Conservation (phyloP, 2,797 vertebrate species). For the Sebastes taczanowskii region DNA sequence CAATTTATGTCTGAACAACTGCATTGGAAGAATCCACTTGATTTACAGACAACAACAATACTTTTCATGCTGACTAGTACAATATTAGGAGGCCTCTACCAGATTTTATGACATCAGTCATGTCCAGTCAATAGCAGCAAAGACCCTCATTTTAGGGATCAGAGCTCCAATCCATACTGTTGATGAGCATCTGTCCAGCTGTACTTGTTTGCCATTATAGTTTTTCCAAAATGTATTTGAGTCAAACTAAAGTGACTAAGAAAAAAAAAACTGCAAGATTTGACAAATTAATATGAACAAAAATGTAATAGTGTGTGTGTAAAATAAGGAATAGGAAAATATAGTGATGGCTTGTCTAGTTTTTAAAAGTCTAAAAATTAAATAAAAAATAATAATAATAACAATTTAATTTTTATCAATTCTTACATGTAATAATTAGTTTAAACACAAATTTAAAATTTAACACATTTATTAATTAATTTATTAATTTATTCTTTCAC, state of each 20-base stretch:
- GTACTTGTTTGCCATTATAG: background rate
- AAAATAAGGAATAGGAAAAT: background rate
- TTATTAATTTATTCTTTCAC: background rate
- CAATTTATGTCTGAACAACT: background rate
- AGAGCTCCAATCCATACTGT: background rate
- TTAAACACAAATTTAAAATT: background rate
- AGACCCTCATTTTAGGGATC: background rate
- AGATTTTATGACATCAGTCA: background rate
- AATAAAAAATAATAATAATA: background rate
- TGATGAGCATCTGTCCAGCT: slow-evolving; percentile 25
- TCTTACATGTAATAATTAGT: background rate
- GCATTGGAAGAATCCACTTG: background rate
- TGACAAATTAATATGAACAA: background rate
- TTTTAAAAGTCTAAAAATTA: background rate
- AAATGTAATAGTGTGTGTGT: background rate
- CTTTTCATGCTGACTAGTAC: background rate
- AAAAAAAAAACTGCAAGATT: background rate
- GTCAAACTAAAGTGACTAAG: background rate
- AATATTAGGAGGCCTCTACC: background rate
- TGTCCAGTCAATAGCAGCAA: background rate
- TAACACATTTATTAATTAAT: background rate
- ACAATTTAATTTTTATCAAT: too few relatives aligned
- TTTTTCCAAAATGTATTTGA: background rate
- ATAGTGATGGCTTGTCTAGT: background rate
- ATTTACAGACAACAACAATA: background rate